Evolutionary conservation across 2,113 vertebrate genomes (phyloP).

Genomic region (Neomonachus schauinslandi): DNA sequence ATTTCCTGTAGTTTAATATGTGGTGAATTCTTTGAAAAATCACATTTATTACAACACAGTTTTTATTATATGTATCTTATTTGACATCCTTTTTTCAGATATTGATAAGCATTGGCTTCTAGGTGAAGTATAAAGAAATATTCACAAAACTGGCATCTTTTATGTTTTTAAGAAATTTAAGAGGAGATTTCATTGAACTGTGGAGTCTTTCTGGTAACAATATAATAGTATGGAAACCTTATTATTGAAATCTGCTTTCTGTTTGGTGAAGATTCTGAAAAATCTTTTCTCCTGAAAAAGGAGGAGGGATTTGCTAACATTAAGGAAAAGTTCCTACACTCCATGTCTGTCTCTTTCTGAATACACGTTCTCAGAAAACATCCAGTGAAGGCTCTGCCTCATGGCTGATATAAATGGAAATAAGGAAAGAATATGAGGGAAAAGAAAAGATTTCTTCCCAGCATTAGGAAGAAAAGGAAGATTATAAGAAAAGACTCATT

Average conservation of each 20-base stretch:
- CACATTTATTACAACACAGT: not conserved
- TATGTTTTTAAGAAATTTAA: constrained; percentile 28
- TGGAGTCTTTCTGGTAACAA: not conserved
- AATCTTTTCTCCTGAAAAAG: not conserved
- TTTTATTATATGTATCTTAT: not conserved
- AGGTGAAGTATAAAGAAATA: not conserved
- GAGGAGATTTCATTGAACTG: not conserved
- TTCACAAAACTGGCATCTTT: not conserved
- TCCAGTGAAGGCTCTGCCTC: not conserved
- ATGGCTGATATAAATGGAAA: not conserved
- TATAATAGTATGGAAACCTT: not conserved
- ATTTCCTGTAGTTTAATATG: not conserved
- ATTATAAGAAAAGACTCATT: not conserved
- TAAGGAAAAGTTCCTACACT: not conserved
- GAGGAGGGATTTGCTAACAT: not conserved
- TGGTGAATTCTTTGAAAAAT: not conserved
- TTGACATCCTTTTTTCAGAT: not conserved
- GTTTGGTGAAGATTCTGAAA: not conserved
- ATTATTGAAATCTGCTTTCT: not conserved
- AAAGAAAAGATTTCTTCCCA: not conserved
- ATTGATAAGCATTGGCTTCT: not conserved
- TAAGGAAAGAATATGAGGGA: not conserved
- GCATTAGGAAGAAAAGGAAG: not conserved
- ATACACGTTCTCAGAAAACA: not conserved
- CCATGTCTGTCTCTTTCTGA: not conserved